Percentiles rank a stretch among this genome's conserved stretches.
Conservation (phyloP, 2,797 vertebrate species). For the Intellagama lesueurii region DNA sequence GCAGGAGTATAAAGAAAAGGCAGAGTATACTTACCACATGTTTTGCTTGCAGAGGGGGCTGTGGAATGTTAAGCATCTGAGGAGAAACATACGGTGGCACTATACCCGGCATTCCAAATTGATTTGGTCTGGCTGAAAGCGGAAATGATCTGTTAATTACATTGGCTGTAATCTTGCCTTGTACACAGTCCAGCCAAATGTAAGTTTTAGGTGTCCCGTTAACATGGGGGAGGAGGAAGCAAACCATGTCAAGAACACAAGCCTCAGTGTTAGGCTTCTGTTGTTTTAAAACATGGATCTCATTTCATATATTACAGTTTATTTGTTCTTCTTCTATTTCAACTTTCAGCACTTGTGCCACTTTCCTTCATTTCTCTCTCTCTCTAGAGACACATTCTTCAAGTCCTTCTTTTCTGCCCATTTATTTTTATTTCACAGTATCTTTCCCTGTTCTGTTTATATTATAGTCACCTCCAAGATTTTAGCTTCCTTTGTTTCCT, state of each 20-base stretch:
- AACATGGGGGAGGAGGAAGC: not conserved
- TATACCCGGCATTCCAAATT: constrained; percentile 85
- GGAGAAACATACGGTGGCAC: constrained; percentile 84
- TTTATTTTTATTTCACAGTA: constrained; percentile 11
- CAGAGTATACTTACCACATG: constrained; percentile 81
- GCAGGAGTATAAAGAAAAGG: not conserved
- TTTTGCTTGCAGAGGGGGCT: constrained; percentile 84
- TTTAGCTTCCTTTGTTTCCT: constrained; percentile 4
- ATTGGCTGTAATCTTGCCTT: not conserved
- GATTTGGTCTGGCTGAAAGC: constrained; percentile 87
- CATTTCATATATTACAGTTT: constrained; percentile 21
- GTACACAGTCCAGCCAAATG: not conserved
- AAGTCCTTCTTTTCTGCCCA: constrained; percentile 12
- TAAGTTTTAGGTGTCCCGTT: constrained; percentile 31
- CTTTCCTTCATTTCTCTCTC: constrained; percentile 17
- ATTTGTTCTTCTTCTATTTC: constrained; percentile 39
- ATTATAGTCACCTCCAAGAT: not conserved
- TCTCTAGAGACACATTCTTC: constrained; percentile 38
- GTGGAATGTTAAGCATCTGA: constrained; percentile 92
- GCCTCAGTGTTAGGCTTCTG: not conserved
- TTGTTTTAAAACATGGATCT: not conserved
- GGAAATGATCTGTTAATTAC: constrained; percentile 7
- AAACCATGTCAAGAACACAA: not conserved
- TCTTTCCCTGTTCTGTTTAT: constrained; percentile 16
- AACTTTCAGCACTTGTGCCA: constrained; percentile 19